phyloP scores from a whole-genome alignment of 2,113 vertebrate species.

The Leptocoma aspasia region DNA sequence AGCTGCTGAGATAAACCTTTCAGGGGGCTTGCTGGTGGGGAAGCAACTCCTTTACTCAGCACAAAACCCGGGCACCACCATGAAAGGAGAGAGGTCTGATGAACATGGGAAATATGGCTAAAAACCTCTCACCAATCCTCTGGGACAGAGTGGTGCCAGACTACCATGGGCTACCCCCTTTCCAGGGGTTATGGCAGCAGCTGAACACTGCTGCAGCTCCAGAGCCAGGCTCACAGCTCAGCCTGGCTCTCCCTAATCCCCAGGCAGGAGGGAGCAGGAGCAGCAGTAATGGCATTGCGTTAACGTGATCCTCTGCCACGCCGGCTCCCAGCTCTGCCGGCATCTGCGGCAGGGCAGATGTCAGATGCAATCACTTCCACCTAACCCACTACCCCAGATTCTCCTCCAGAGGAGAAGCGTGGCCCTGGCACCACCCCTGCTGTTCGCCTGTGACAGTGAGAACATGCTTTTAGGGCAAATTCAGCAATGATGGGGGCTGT shows the following conservation, averaged over 20 bases:
- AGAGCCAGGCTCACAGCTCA: accelerated
- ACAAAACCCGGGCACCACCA: not conserved
- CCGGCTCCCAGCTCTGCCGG: not conserved
- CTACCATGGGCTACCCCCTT: accelerated
- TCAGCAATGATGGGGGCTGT: not conserved
- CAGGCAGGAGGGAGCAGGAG: not conserved
- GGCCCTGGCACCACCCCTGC: not conserved
- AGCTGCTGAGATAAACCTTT: not conserved
- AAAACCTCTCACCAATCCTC: not conserved
- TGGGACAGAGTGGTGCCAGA: not conserved
- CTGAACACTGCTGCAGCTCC: not conserved
- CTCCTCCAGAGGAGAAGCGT: accelerated
- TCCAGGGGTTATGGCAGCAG: not conserved
- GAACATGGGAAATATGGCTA: not conserved
- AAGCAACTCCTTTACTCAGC: not conserved
- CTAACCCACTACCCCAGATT: slow-evolving; percentile 61
- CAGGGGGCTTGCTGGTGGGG: accelerated
- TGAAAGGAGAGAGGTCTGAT: not conserved
- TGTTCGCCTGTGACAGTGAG: accelerated
- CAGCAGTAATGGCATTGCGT: not conserved
- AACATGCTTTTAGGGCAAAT: not conserved
- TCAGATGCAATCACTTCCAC: slow-evolving; percentile 24
- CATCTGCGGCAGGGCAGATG: slow-evolving; percentile 39
- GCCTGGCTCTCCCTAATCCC: not conserved
- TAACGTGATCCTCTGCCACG: not conserved